Evolutionary conservation across 53 echinoderm and acorn worm genomes (phyloP), one percentile per base, ranked within the genome.

Genomic region (Paracentrotus lividus): DNA sequence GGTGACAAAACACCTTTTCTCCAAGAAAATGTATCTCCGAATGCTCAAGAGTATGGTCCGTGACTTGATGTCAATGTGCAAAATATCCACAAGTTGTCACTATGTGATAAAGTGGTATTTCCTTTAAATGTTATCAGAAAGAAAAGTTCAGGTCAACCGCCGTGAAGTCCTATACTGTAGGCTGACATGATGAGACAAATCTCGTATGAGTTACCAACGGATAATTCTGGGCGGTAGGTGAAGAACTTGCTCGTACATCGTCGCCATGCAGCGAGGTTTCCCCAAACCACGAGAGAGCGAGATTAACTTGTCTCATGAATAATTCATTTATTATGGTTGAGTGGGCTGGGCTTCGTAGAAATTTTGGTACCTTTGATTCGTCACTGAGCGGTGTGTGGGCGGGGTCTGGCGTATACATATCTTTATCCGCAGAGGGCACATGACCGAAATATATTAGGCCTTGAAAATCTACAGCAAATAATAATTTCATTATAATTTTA

Each of bases 321-420:
- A 56, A 89, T 89, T 89, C 89, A 89, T 89, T 13, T 5, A 27
- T 88, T 44, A 89, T 44, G 89, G 64, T 89, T 64, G 89, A 89
- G 27, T 89, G 89, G 89, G 64, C 42, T 23, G 89, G 89, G 43
- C 60, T 60, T 89, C 42, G 64, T 2, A 89, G 89, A 89, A 89
- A 89, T 89, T 89, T 21, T 42, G 8, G 65, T 14, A 42, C 23
- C 64, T 89, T 59, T 89, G 60, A 61, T 89, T 89, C 64, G 89
- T 89, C 64, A 64, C 47, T 57, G 20, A 20, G 12, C 56, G 33
- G 57, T 13, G 36, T 34, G 26, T 45, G 47, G 89, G 89, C 65
- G 89, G 89, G 27, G 89, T 89, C 57, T 89, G 13, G 27, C 40
- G 0, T 26, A 36, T 42, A 26, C 7, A 64, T 27, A 43, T 33